Evolutionary conservation across 2,888 invertebrate genomes (phyloP).

Genomic region (Vannuccia rotundouncinata): DNA sequence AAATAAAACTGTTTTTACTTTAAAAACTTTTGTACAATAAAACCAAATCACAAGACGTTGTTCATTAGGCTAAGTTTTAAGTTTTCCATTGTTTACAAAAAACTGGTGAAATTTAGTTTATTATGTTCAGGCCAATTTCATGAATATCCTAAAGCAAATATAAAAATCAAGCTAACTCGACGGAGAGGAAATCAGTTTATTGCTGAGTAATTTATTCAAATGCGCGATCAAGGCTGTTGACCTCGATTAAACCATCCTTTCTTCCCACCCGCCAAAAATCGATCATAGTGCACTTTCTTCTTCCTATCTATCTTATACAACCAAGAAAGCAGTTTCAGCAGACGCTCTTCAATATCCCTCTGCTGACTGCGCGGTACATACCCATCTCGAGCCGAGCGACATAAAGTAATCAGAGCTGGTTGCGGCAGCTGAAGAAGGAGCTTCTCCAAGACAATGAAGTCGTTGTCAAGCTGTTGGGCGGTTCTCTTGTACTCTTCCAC

Average conservation of each 20-base stretch:
- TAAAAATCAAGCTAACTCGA: too few species aligned
- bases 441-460: not conserved
- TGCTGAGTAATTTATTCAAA: too few species aligned
- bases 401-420: not conserved
- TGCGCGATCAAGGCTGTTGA: too few species aligned
- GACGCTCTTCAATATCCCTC: not conserved
- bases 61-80: too few species aligned
- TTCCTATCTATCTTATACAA: not conserved
- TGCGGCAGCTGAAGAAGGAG: not conserved
- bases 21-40: too few species aligned
- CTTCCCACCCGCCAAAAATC: not conserved
- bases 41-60: too few species aligned
- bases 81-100: too few species aligned
- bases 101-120: too few species aligned
- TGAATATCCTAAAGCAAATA: too few species aligned
- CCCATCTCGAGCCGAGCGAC: constrained; percentile 11
- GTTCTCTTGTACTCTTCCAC: not conserved
- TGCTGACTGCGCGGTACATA: constrained; percentile 6
- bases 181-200: too few species aligned
- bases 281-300: not conserved
- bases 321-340: not conserved
- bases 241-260: not conserved
- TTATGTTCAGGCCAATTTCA: too few species aligned
- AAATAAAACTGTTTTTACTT: too few species aligned
- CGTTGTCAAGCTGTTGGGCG: not conserved